Base-by-base conservation (phyloP, 2,113 vertebrate genomes). In the Buteo buteo region DNA sequence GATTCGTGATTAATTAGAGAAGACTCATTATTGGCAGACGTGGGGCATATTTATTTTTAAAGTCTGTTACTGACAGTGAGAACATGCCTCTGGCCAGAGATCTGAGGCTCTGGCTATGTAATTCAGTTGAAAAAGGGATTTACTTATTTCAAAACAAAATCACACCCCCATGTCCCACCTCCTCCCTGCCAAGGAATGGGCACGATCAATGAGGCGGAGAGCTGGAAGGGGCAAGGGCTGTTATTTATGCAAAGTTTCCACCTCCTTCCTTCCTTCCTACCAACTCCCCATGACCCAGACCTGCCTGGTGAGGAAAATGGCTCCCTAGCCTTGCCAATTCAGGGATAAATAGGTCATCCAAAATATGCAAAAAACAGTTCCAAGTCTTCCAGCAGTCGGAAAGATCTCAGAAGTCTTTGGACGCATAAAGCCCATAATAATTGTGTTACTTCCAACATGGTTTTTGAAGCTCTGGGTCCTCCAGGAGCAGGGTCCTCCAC, bases 271-370 rank as follows among this genome's bases (percentile, higher is more conserved):
- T 54, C 52, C 96, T 95, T 95, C 93, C 89, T 94, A 87, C 76
- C 94, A 94, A 91, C 70, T 91, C 80, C 86, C 69, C 5, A 1
- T 96, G 94, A 96, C 96, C 95, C 76, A 95, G 93, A 93, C 89
- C 93, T 92, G 96, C 91, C 85, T 92, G 76, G 57, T 81, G 84
- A 94, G 90, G 83, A 90, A 89, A 94, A 67, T 24, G 7, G 55
- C 59, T 88, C 62, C 74, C 5, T 11, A 58, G 71, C 81, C 76
- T 40, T 95, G 94, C 95, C 94, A 97, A 26, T 52, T 94, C 74
- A 72, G 83, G 94, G 86, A 95, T 88, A 96, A 95, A 93, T 91
- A 94, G 94, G 93, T 92, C 95, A 95, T 95, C 94, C 95, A 97
- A 96, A 96, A 89, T 73, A 96, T 49, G 90, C 90, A 95, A 82